Evolutionary conservation across 2,888 invertebrate genomes (phyloP), one percentile per base, ranked within the genome.

Genomic region (Neocrepidodera transversa): DNA sequence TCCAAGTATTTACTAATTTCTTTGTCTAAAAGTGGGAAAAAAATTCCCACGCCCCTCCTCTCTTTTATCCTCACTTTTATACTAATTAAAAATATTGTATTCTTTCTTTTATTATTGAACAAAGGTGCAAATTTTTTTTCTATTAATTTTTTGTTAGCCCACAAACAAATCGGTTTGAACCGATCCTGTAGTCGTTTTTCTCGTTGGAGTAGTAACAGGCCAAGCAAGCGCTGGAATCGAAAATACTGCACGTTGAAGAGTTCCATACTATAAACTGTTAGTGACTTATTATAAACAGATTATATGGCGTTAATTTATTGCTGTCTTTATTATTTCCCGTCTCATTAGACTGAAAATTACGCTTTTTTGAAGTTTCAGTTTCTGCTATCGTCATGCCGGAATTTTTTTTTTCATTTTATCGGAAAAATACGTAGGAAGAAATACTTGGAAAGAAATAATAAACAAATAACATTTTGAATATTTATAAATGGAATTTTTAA

Each of bases 201-300:
- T 32, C 11, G 11, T 48, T 28, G 32, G 32, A 16, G 32, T 10
- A 32, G n/a, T n/a, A 32, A 32, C 20, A 40, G 51, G 8, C 16
- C 20, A 40, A 40, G 8, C 16, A 40, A 14, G 28, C 51, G 51
- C 36, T 43, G 48, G 48, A 17, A 23, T 56, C 53, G 30, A 52
- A 61, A 56, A 56, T 56, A 50, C 47, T 10, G 48, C 43, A 30
- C 61, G 52, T 45, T 68, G 70, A 72, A 68, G 69, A 66, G 70
- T 68, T 70, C 70, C 71, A 72, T 68, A 68, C 63, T 72, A 69
- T 73, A 73, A 73, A 73, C 73, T 68, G 73, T 72, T 69, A 73
- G 64, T 63, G 74, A 74, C 68, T 75, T 76, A 75, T 76, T 74
- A 71, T 74, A 76, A 74, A 76, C 75, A 75, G 68, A 67, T 69